phyloP scores from a whole-genome alignment of 2,797 vertebrate genomes.

The Leptodactylus fallax region DNA sequence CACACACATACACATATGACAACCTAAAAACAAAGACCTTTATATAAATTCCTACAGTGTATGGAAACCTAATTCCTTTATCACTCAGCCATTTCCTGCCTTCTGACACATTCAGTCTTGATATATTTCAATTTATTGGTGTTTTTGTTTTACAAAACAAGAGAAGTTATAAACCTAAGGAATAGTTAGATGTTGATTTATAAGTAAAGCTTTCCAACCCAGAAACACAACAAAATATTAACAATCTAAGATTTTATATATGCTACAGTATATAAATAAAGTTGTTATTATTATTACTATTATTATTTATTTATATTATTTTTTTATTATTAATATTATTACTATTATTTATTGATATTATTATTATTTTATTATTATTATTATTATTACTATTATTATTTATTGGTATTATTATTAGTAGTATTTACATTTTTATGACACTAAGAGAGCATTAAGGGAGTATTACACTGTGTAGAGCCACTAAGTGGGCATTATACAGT shows the following conservation, averaged over 20 bases:
- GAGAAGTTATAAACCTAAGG: not conserved
- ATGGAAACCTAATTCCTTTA: slow-evolving; percentile 34
- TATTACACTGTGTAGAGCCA: too few relatives aligned
- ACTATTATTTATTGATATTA: too few relatives aligned
- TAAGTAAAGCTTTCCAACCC: not conserved
- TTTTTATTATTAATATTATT: too few relatives aligned
- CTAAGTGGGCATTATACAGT: too few relatives aligned
- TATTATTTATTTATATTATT: not conserved
- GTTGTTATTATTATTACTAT: not conserved
- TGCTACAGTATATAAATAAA: too few relatives aligned
- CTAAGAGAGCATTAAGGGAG: too few relatives aligned
- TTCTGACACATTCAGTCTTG: slow-evolving; percentile 5
- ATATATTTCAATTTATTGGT: slow-evolving; percentile 13
- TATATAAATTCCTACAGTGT: slow-evolving; percentile 38
- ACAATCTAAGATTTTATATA: not conserved
- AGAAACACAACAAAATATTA: not conserved
- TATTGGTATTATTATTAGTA: too few relatives aligned
- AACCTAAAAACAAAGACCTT: slow-evolving; percentile 50
- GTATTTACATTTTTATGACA: too few relatives aligned
- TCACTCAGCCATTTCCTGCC: slow-evolving; percentile 42
- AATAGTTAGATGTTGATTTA: not conserved
- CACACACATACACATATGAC: slow-evolving; percentile 50
- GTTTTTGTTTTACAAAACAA: slow-evolving; percentile 30
- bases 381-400: too few relatives aligned
- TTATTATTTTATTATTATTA: too few relatives aligned